Evolutionary conservation across 2,113 vertebrate species (phyloP), one percentile per base, ranked within the genome.

Genomic region (Psittacula cyanocephala): DNA sequence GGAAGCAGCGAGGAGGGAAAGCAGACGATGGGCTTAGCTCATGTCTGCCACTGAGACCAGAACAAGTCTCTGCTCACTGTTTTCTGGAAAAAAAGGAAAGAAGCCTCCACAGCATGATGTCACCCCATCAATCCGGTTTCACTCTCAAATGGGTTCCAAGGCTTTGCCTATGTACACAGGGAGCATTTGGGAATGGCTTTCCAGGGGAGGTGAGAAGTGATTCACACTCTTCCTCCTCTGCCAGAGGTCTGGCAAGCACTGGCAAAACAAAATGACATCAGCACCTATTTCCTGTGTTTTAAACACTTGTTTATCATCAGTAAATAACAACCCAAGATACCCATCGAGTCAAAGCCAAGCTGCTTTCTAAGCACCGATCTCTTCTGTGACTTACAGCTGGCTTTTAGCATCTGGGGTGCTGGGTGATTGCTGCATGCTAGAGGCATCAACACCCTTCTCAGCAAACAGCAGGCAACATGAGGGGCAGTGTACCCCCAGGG

Each of bases 181-280:
- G 86, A 93, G 86, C 24, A 7, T 84, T 86, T 91, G 69, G 69
- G 91, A 95, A 83, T 6, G 16, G 86, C 86, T 88, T 96, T 87
- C 72, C 12, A 8, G 77, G 83, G 64, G 60, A 89, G 81, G 63
- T 1, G 2, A 67, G 43, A 37, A 65, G 67, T 95, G 95, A 95
- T 84, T 96, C 96, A 95, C 39, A 44, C 62, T 93, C 77, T 86
- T 96, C 76, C 92, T 95, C 64, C 74, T 67, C 68, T 72, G 85
- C 95, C 93, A 85, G 72, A 93, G 62, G 75, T 67, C 88, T 93
- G 92, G 93, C 91, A 81, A 78, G 91, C 17, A 0, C 78, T 65
- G 10, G 89, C 92, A 95, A 93, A 96, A 97, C 92, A 93, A 91
- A 95, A 84, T 29, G 0, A 93, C 44, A 31, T 89, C 94, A 93